Evolutionary conservation across 2,797 vertebrate genomes (phyloP), one percentile per base, ranked within the genome.

Genomic region (Australoheros facetus): DNA sequence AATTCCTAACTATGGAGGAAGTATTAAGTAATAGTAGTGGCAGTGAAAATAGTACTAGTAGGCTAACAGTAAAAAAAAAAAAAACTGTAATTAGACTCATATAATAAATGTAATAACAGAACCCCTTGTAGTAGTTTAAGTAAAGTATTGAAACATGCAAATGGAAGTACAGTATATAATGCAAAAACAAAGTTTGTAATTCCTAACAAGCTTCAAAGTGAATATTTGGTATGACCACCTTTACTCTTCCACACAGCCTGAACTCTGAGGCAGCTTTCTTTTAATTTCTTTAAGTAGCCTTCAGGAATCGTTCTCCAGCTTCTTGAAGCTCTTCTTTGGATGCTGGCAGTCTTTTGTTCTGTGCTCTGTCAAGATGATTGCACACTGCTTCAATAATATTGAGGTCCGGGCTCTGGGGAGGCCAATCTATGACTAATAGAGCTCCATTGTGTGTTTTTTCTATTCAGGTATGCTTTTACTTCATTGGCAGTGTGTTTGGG

Each of bases 401-500:
- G 34, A 37, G 62, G 39, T 16, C 23, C 21, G 16, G 9, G 39
- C 6, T 48, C 62, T 66, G 62, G 0, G 0, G 45, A 48, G 39
- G 62, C 9, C 16, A 45, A 48, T 48, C 62, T 23, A 48, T 19
- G 8, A 64, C 21, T 45, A 39, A 64, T 64, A 26, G 14, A 16
- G 21, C 9, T 42, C 1, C 59, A 23, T 62, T 64, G 42, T 26
- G 26, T 64, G 17, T 42, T 45, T 3, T 3, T 23, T 37, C 34
- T 26, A 28, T 11, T 26, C 23, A 66, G 60, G 5, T 48, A 48
- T 19, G 39, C 45, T 66, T 66, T 45, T 45, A 45, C 60, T 45
- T 23, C 21, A 28, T 0, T 16, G 0, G 1, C 60, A 0, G 21
- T 45, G 60, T 64, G 39, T 45, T 45, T 0, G 9, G 39, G 42